Conservation (phyloP, 1,140 invertebrate genomes). For the roundworm (Caenorhabditis elegans) region WBcel235 BX284605.5:13246001-13246500, state of each 20-base stretch:
- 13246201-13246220: no score
- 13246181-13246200: neutral
- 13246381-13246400: neutral
- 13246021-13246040: no score
- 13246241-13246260: constrained; percentile 6
- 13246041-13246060: no score
- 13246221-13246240: neutral
- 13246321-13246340: neutral
- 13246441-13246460: neutral
- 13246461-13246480: neutral
- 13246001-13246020: no score
- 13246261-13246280: no score
- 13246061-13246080: no score
- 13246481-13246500: no score
- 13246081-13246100: no score
- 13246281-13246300: neutral
- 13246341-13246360: neutral
- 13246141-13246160: neutral
- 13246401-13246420: no score
- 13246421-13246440: neutral
- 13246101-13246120: no score
- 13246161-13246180: neutral
- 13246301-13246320: neutral
- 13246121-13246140: no score
- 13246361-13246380: constrained; percentile 1